Evolutionary conservation across 2,113 vertebrate genomes (phyloP).

Genomic region (Ammodytes marinus): DNA sequence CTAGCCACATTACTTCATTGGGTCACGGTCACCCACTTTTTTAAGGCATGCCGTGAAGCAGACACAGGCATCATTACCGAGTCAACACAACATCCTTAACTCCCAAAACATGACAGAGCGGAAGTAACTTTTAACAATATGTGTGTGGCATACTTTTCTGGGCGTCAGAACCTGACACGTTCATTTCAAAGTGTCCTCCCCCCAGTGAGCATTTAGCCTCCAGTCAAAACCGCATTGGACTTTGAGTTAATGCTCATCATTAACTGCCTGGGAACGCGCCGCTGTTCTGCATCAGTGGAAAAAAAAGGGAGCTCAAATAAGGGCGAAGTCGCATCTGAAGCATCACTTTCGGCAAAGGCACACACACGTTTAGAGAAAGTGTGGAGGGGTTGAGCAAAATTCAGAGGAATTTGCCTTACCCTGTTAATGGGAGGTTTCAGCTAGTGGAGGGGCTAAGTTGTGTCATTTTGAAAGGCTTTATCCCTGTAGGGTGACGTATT

Average conservation of each 20-base stretch:
- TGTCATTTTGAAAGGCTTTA: slow-evolving; percentile 63
- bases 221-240: slow-evolving; percentile 36
- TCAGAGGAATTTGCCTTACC: slow-evolving; percentile 57
- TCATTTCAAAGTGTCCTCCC: slow-evolving; percentile 27
- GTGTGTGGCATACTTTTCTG: slow-evolving; percentile 15
- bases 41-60: not conserved
- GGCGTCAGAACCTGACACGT: slow-evolving; percentile 29
- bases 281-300: slow-evolving; percentile 50
- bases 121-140: slow-evolving; percentile 17
- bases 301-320: slow-evolving; percentile 28
- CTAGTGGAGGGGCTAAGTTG: slow-evolving; percentile 32
- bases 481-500: slow-evolving; percentile 69
- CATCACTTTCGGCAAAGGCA: slow-evolving; percentile 53
- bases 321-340: slow-evolving; percentile 40
- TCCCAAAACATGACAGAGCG: not conserved
- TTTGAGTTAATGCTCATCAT: slow-evolving; percentile 49
- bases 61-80: not conserved
- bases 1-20: not conserved
- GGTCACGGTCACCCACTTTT: not conserved
- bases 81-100: slow-evolving; percentile 6
- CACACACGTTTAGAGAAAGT: slow-evolving; percentile 66
- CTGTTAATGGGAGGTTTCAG: slow-evolving; percentile 61
- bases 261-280: slow-evolving; percentile 35
- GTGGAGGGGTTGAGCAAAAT: slow-evolving; percentile 67
- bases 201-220: slow-evolving; percentile 53